Evolutionary conservation across 2,113 vertebrate genomes (phyloP).

Genomic region (Oreocharis arfaki): DNA sequence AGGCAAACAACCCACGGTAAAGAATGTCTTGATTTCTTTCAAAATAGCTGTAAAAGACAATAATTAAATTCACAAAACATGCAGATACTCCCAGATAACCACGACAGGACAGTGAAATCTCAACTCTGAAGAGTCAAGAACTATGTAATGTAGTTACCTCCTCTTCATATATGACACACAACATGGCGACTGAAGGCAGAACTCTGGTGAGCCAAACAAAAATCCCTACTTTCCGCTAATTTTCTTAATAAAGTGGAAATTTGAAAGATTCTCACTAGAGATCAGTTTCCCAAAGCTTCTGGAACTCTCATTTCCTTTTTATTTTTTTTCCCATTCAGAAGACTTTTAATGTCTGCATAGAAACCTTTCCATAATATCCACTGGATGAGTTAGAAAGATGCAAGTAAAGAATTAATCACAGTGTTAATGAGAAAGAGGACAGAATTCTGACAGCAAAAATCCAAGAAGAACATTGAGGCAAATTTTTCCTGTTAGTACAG

Average conservation of each 20-base stretch:
- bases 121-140: not conserved
- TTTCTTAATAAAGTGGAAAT: not conserved
- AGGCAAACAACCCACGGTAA: not conserved
- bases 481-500: constrained; percentile 31
- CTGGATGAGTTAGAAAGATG: not conserved
- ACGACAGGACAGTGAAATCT: not conserved
- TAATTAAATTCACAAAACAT: not conserved
- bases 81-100: not conserved
- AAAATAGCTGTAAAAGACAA: not conserved
- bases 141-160: not conserved
- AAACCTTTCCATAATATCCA: not conserved
- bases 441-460: constrained; percentile 20
- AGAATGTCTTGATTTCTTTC: not conserved
- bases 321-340: not conserved
- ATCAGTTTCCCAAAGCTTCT: not conserved
- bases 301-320: not conserved
- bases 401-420: not conserved
- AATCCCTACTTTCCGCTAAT: not conserved
- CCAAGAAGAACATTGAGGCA: not conserved
- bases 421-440: not conserved
- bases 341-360: not conserved
- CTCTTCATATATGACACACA: not conserved
- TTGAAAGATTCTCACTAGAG: not conserved
- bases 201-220: not conserved
- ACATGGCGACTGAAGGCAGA: not conserved